Conservation (phyloP, 1,140 invertebrate genomes). For the Globodera rostochiensis region DNA sequence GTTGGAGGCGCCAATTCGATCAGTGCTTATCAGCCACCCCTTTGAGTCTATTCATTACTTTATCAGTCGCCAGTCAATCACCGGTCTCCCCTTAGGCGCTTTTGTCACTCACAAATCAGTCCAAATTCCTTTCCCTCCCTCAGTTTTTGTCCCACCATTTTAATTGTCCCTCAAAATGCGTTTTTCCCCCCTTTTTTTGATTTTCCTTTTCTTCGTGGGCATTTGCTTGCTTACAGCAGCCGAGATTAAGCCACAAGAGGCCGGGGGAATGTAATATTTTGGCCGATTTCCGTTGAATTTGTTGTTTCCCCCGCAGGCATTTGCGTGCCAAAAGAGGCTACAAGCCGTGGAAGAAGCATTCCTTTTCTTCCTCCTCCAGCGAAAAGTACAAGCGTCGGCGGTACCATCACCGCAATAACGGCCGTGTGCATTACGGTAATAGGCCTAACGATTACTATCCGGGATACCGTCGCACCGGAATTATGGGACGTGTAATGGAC, state of each 20-base stretch:
- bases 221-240: background rate
- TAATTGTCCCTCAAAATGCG: background rate
- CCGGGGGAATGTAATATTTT: background rate
- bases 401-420: background rate
- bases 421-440: slow-evolving; percentile 2
- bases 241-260: background rate
- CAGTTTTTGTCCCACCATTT: too few relatives aligned
- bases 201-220: background rate
- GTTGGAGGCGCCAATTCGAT: too few relatives aligned
- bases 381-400: background rate
- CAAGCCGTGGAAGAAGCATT: slow-evolving; percentile 19
- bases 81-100: too few relatives aligned
- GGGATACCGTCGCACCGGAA: slow-evolving; percentile 6
- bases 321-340: slow-evolving; percentile 13
- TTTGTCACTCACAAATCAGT: too few relatives aligned
- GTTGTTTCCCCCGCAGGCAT: background rate
- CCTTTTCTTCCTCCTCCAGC: slow-evolving; percentile 21
- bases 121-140: too few relatives aligned
- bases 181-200: background rate
- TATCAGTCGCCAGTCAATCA: too few relatives aligned
- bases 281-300: background rate
- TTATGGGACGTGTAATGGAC: slow-evolving; percentile 15
- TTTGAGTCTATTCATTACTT: too few relatives aligned
- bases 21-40: too few relatives aligned
- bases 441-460: background rate